Evolutionary conservation across 1,140 invertebrate genomes (phyloP), one percentile per base, ranked within the genome.

Genomic region (Panagrolaimus sp.): DNA sequence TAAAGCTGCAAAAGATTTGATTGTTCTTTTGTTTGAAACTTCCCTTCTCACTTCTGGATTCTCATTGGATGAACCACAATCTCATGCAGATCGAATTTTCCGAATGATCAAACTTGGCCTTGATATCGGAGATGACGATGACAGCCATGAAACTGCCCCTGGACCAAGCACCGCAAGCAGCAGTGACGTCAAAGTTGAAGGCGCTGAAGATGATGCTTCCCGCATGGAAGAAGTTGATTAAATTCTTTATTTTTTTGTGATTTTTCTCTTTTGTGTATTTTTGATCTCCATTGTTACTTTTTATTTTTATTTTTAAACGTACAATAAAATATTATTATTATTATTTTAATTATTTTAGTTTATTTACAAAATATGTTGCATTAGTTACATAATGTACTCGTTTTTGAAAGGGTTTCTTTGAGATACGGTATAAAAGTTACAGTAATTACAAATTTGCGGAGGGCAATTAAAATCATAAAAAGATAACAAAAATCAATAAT

Each of bases 191-290:
- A 87, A 89, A 17, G 83, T 93, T 62, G 90, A 91, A 76, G 90
- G 88, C 44, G 91, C 93, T 71, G 88, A 89, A 47, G 94, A 96
- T 85, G 94, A 97, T 86, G 91, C 91, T 32, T 94, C 92, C 8
- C 88, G 93, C 73, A 98, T 98, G 94, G 94, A 98, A 84, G 94
- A 98, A 88, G 94, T 98, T 71, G 95, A 98, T 88, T 98, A 94
- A 80, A 38, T 4, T 7, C 48, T 32, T 14, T 9, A 12, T 26
- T 28, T 58, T 52, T 52, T 24, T 52, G n/a, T n/a, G n/a, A n/a
- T n/a, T n/a, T 38, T 4, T 38, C 32, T 38, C 32, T 38, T 38
- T 38, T 38, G 32, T 38, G 32, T 7, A 38, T 38, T 38, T 38
- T 38, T 38, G 32, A 38, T 38, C 32, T 38, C 32, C 32, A 7